These are phyloP conservation scores for Scaptodrosophila latifasciaeformis DNA, from an alignment of 2,888 invertebrate genomes.

Conservation along the genomic window DNA sequence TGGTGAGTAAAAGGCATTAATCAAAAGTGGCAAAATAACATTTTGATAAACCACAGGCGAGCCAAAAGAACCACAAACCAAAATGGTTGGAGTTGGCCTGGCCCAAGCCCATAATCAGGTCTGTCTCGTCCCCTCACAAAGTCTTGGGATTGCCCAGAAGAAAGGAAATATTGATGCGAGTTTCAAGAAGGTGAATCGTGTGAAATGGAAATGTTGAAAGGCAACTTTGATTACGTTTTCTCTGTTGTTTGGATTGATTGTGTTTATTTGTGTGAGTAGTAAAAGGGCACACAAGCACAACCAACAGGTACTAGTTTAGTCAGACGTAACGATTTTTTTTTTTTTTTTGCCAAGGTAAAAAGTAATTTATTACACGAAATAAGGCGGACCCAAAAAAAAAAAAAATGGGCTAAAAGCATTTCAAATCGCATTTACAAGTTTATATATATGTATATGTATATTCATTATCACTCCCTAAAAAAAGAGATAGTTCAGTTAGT, in stretches of 20 bases:
- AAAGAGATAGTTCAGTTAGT: too few relatives aligned
- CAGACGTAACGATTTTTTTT: slow-evolving; percentile 33
- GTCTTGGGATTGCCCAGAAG: slow-evolving; percentile 4
- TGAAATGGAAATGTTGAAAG: not conserved
- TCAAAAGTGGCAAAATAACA: slow-evolving; percentile 34
- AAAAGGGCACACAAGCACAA: slow-evolving; percentile 31
- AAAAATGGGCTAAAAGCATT: too few relatives aligned
- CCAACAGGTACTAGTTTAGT: slow-evolving; percentile 62
- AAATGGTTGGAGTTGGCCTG: slow-evolving; percentile 17
- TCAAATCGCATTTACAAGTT: too few relatives aligned
- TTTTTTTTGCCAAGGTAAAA: slow-evolving; percentile 34
- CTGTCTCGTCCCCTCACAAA: slow-evolving; percentile 25
- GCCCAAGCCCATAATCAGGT: slow-evolving; percentile 19
- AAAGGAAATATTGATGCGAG: slow-evolving; percentile 41
- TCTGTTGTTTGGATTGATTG: too few relatives aligned
- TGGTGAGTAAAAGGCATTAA: slow-evolving; percentile 36
- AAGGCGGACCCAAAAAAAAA: slow-evolving; percentile 33
- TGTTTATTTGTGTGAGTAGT: slow-evolving; percentile 23
- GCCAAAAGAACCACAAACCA: slow-evolving; percentile 2
- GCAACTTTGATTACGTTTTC: too few relatives aligned
- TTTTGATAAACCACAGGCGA: slow-evolving; percentile 35
- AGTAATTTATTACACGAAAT: slow-evolving; percentile 57
- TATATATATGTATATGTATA: too few relatives aligned
- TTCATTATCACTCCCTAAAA: too few relatives aligned
- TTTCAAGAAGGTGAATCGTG: slow-evolving; percentile 39